phyloP scores from a whole-genome alignment of 2,113 vertebrate species.

The Archilochus colubris region DNA sequence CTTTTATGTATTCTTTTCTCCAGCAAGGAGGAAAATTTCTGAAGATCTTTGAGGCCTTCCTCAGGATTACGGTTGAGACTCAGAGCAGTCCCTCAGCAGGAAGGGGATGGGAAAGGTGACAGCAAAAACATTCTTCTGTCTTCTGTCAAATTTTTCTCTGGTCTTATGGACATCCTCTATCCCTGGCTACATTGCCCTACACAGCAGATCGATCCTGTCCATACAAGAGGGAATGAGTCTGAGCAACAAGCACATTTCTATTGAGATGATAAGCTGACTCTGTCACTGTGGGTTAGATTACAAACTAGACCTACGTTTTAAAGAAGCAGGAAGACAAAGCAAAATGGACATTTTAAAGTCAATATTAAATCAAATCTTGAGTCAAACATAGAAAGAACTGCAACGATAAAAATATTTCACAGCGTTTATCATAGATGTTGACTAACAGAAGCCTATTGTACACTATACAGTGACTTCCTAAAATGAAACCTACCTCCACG shows the following conservation, averaged over 20 bases:
- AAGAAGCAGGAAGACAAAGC: not conserved
- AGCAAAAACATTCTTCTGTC: not conserved
- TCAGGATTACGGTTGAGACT: not conserved
- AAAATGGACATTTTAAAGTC: not conserved
- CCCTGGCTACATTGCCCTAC: not conserved
- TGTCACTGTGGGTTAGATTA: not conserved
- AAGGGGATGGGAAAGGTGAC: not conserved
- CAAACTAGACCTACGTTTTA: not conserved
- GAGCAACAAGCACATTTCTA: not conserved
- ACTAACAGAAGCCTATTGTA: not conserved
- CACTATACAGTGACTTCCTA: fast-evolving
- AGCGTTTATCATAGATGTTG: not conserved
- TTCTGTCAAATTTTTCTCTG: not conserved
- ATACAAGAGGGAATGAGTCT: not conserved
- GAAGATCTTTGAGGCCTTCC: not conserved
- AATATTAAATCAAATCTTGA: not conserved
- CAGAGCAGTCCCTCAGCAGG: not conserved
- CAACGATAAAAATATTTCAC: not conserved
- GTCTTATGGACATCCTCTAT: not conserved
- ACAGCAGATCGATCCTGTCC: not conserved
- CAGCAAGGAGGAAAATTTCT: not conserved
- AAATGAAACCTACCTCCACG: slow-evolving; percentile 85
- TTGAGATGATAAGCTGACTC: not conserved
- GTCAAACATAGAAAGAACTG: not conserved
- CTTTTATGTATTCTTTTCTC: not conserved